These are phyloP conservation scores for Rhea pennata DNA, from an alignment of 2,113 vertebrate genomes.

Conservation along the genomic window DNA sequence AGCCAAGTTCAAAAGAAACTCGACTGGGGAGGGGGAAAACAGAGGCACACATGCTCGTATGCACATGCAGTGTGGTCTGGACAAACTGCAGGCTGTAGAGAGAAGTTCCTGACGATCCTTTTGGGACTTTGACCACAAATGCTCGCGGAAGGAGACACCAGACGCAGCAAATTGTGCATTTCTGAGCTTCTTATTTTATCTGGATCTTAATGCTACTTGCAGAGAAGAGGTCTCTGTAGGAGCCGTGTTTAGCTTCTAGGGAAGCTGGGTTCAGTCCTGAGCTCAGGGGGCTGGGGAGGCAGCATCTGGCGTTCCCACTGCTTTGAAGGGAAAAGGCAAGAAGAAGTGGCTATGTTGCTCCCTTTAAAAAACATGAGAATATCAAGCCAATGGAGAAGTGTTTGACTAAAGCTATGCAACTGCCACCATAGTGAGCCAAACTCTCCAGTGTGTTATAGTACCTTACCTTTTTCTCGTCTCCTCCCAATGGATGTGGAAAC, in stretches of 20 bases:
- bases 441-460: rapidly evolving
- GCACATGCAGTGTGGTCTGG: rapidly evolving
- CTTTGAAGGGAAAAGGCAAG: not conserved
- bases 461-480: not conserved
- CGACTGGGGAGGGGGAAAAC: rapidly evolving
- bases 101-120: not conserved
- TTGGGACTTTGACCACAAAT: not conserved
- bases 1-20: not conserved
- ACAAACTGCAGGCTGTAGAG: too few relatives aligned
- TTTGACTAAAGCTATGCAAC: not conserved
- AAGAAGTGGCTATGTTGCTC: rapidly evolving
- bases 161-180: rapidly evolving
- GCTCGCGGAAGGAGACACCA: not conserved
- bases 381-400: not conserved
- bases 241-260: not conserved
- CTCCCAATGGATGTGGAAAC: not conserved
- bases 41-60: too few relatives aligned
- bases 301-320: not conserved
- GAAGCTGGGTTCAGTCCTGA: not conserved
- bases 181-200: not conserved
- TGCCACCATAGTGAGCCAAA: not conserved
- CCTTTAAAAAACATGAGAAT: not conserved
- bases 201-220: not conserved
- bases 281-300: too few relatives aligned
- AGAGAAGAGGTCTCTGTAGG: not conserved